These are phyloP conservation scores for Mermis nigrescens DNA, from an alignment of 2,888 invertebrate species.

Conservation along the genomic window DNA sequence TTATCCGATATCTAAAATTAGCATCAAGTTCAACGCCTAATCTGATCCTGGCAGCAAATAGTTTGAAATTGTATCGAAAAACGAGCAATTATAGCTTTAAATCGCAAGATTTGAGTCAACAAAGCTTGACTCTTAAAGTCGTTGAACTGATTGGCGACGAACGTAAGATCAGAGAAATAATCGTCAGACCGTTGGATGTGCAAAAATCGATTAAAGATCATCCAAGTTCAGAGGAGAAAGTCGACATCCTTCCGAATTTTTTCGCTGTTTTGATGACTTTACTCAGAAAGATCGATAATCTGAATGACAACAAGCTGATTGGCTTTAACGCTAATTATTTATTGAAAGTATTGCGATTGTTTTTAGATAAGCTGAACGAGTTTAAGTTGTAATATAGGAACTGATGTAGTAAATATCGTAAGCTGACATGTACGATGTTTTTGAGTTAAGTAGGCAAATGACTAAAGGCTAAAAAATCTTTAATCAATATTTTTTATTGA, in stretches of 20 bases:
- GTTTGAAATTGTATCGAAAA: background rate
- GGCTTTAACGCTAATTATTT: background rate
- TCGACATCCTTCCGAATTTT: too few relatives aligned
- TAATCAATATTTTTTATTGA: too few relatives aligned
- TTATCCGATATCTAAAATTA: background rate
- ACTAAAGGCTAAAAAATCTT: too few relatives aligned
- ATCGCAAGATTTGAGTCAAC: too few relatives aligned
- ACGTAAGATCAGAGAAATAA: background rate
- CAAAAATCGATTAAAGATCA: background rate
- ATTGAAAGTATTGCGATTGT: too few relatives aligned
- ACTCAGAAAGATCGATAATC: background rate
- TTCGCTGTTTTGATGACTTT: background rate
- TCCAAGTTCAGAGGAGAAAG: background rate
- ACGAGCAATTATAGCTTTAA: background rate
- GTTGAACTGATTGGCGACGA: background rate
- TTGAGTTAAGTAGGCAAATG: too few relatives aligned
- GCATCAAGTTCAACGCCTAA: too few relatives aligned
- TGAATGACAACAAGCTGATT: background rate
- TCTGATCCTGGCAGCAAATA: background rate
- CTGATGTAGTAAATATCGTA: too few relatives aligned
- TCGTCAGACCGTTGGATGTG: background rate
- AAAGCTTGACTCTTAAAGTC: background rate
- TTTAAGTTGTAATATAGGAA: too few relatives aligned
- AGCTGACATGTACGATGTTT: too few relatives aligned
- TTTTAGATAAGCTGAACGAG: too few relatives aligned